phyloP scores from a whole-genome alignment of 2,113 vertebrate genomes.

The Hipposideros armiger region DNA sequence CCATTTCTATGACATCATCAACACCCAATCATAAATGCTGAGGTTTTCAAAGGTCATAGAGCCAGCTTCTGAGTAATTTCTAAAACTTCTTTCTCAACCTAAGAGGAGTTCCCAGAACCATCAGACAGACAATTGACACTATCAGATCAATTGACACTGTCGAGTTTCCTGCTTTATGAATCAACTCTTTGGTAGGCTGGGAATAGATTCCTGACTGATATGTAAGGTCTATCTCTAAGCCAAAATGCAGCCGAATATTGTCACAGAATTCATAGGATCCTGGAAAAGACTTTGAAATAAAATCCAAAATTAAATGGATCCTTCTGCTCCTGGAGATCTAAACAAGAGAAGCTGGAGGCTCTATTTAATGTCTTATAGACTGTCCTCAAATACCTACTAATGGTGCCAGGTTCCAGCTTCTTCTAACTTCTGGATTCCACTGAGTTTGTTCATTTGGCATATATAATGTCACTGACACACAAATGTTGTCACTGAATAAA shows the following conservation, averaged over 20 bases:
- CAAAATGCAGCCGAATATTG: not conserved
- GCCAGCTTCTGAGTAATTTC: not conserved
- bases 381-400: not conserved
- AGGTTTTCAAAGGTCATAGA: not conserved
- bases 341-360: not conserved
- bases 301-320: not conserved
- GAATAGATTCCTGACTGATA: not conserved
- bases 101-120: not conserved
- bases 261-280: not conserved
- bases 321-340: not conserved
- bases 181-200: not conserved
- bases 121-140: not conserved
- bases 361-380: not conserved
- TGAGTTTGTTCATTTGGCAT: not conserved
- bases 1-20: not conserved
- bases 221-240: not conserved
- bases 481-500: not conserved
- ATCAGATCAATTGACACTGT: not conserved
- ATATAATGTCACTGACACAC: not conserved
- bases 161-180: not conserved
- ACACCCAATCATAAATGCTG: not conserved
- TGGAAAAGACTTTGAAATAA: not conserved
- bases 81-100: constrained; percentile 4
- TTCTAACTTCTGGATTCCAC: not conserved
- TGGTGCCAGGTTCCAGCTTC: not conserved